Evolutionary conservation across 2,797 vertebrate genomes (phyloP), one percentile per base, ranked within the genome.

Genomic region (Danionella dracula): DNA sequence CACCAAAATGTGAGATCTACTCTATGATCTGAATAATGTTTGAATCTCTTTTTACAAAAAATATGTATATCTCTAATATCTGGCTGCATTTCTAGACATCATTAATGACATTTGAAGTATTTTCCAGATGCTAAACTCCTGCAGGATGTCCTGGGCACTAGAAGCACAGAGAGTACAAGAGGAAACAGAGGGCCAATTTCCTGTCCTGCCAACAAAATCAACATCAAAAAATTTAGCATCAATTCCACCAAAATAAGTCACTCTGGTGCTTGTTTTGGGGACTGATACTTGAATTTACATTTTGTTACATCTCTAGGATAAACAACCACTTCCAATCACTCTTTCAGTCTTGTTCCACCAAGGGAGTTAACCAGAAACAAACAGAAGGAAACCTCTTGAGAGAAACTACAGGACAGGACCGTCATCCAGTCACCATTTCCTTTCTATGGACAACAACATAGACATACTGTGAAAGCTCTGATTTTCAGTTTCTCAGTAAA

Each of bases 331-430:
- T 45, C 59, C 55, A 58, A 44, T 66, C 62, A 66, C 71, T 29
- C 12, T 50, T 16, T n/a, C 63, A 64, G 17, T 67, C 61, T 68
- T 56, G 64, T 57, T 13, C 10, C 55, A 53, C 34, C n/a, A n/a
- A 66, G 78, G 75, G 53, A 45, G 41, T 72, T 68, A 67, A 50
- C 71, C 29, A 57, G 71, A 75, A 37, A 77, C 68, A 73, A 83
- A 83, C 79, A 75, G 78, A 71, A 84, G 81, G 82, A 86, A 88
- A 85, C 85, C 85, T 81, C 79, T 86, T 86, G 81, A 68, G 41
- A 79, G 76, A 63, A 70, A 80, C 73, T 65, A 73, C 77, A 87
- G 66, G 71, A n/a, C n/a, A n/a, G n/a, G n/a, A 81, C 72, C 78
- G 66, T 65, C 78, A 74, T 72, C 74, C 67, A 59, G 63, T 74